Evolutionary conservation across 2,888 invertebrate species (phyloP).

Genomic region (Stenodera caucasica): DNA sequence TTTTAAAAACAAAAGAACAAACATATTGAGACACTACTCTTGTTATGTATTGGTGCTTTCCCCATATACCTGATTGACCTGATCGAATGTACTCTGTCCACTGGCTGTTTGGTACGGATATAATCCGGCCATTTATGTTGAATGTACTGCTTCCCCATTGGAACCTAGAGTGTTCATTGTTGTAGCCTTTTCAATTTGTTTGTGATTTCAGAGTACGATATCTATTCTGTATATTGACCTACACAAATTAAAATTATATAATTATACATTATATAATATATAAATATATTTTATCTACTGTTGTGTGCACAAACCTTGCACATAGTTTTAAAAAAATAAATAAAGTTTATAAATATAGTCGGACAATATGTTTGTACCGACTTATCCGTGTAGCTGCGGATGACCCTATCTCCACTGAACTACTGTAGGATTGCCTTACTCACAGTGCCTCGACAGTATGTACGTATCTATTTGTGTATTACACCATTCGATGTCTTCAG

Average conservation of each 20-base stretch:
- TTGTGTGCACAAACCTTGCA: slow-evolving; percentile 58
- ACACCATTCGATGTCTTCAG: slow-evolving; percentile 52
- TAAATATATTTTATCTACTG: slow-evolving; percentile 58
- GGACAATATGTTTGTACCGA: slow-evolving; percentile 39
- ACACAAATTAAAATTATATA: slow-evolving; percentile 52
- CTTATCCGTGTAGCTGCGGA: slow-evolving; percentile 49
- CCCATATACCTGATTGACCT: slow-evolving; percentile 40
- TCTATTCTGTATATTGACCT: slow-evolving; percentile 56
- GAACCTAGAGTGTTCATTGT: slow-evolving; percentile 58
- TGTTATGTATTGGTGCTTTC: slow-evolving; percentile 55
- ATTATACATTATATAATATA: slow-evolving; percentile 53
- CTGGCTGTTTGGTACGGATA: slow-evolving; percentile 48
- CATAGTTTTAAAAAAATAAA: slow-evolving; percentile 54
- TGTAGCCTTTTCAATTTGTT: slow-evolving; percentile 57
- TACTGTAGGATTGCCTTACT: slow-evolving; percentile 82
- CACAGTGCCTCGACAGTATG: slow-evolving; percentile 72
- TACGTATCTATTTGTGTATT: slow-evolving; percentile 55
- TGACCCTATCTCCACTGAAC: slow-evolving; percentile 62
- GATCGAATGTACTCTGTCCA: slow-evolving; percentile 54
- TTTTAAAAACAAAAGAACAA: slow-evolving; percentile 41
- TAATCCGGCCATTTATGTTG: slow-evolving; percentile 45
- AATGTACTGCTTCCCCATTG: slow-evolving; percentile 56
- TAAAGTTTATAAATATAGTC: slow-evolving; percentile 32
- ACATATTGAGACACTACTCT: slow-evolving; percentile 41
- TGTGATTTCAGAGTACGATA: slow-evolving; percentile 55